A percentile compares a stretch with the other conserved stretches of the same genome.
These are phyloP conservation scores for Coenonympha arcania DNA, from an alignment of 2,888 invertebrate genomes.

Conservation along the genomic window DNA sequence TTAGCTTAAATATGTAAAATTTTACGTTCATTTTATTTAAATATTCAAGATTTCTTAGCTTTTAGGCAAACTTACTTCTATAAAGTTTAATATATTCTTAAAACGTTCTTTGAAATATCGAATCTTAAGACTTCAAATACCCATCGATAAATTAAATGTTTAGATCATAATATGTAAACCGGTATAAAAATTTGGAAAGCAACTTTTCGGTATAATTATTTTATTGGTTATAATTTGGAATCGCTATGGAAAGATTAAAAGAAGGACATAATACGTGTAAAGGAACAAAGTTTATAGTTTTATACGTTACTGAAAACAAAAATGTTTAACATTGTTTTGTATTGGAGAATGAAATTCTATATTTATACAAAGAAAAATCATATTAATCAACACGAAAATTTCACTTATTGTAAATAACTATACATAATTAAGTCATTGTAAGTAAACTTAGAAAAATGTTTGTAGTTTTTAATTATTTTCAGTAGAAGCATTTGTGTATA, in stretches of 20 bases:
- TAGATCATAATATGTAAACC: too few relatives aligned
- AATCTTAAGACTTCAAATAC: too few relatives aligned
- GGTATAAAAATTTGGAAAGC: too few relatives aligned
- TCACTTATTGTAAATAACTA: constrained; percentile 35
- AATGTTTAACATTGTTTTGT: constrained; percentile 34
- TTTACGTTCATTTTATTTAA: not conserved
- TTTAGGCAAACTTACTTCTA: not conserved
- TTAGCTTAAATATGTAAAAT: constrained; percentile 29
- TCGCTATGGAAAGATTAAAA: constrained; percentile 16
- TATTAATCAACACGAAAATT: constrained; percentile 31
- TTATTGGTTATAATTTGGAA: constrained; percentile 7
- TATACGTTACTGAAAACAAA: constrained; percentile 24
- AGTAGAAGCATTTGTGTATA: constrained; percentile 52
- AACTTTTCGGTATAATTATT: constrained; percentile 1
- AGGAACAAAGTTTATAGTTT: constrained; percentile 29
- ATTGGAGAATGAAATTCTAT: constrained; percentile 37
- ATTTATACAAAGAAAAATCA: constrained; percentile 41
- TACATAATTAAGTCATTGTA: constrained; percentile 18
- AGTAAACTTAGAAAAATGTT: constrained; percentile 26
- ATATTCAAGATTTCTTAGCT: not conserved
- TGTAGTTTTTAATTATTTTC: constrained; percentile 29
- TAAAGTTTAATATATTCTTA: too few relatives aligned
- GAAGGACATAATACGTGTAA: constrained; percentile 17
- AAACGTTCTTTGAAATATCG: too few relatives aligned
- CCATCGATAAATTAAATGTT: too few relatives aligned